A percentile compares a stretch with the other conserved stretches of the same genome.
phyloP scores from a whole-genome alignment of 2,888 invertebrate species.

The Noctua fimbriata region DNA sequence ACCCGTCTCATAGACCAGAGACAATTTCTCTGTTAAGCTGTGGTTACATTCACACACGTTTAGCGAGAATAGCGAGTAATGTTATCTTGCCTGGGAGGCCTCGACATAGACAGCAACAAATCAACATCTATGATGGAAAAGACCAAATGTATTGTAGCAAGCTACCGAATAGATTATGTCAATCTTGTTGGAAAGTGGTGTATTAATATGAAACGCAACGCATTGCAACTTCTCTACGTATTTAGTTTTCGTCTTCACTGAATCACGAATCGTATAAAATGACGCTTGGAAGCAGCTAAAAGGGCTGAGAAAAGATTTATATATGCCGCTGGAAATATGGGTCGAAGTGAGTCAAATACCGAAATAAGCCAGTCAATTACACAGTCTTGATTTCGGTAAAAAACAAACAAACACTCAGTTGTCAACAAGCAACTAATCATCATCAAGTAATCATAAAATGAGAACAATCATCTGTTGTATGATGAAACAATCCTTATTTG shows the following conservation, averaged over 20 bases:
- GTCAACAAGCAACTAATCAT: neutral
- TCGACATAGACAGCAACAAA: neutral
- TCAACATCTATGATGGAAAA: neutral
- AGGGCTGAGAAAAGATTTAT: neutral
- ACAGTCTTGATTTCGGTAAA: neutral
- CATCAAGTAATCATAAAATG: neutral
- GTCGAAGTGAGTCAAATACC: neutral
- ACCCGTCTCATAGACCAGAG: constrained; percentile 37
- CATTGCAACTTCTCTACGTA: neutral
- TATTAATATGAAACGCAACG: too few species aligned
- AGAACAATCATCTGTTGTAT: neutral
- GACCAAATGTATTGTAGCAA: neutral
- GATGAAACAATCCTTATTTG: neutral
- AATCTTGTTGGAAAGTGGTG: neutral
- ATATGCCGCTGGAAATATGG: neutral
- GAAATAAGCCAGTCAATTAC: neutral
- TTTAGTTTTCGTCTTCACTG: neutral
- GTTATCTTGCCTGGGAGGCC: neutral
- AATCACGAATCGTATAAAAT: neutral
- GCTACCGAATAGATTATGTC: neutral
- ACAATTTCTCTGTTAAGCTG: constrained; percentile 27
- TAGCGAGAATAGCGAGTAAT: neutral
- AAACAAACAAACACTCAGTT: neutral
- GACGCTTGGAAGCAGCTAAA: neutral
- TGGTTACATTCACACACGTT: constrained; percentile 13